Conservation (phyloP, 23 tunicate genomes). For the Ciona savignyi region DNA sequence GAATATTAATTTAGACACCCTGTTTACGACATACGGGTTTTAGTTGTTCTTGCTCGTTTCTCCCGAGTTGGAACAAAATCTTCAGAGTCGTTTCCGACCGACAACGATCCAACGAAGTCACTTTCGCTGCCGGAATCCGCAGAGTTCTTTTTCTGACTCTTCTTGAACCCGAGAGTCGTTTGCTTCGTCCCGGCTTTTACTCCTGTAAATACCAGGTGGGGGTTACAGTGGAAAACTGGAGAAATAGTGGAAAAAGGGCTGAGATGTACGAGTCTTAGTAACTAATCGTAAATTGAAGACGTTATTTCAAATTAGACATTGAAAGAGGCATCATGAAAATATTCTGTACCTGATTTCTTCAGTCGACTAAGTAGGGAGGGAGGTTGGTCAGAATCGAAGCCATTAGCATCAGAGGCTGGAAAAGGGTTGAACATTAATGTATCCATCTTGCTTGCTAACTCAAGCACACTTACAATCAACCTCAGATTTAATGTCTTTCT, state of each 20-base stretch:
- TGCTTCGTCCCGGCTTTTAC: neutral
- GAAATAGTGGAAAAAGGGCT: no score
- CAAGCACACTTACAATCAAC: neutral
- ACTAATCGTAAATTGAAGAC: no score
- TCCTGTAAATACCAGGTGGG: no score
- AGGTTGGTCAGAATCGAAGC: constrained; percentile 28
- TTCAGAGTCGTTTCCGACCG: neutral
- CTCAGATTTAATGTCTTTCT: constrained; percentile 4
- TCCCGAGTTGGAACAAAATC: neutral
- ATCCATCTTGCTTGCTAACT: no score
- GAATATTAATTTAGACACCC: no score
- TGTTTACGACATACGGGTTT: no score
- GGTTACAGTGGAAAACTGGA: no score
- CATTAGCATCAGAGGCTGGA: neutral
- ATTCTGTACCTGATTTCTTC: constrained; percentile 30
- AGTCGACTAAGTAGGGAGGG: constrained; percentile 41
- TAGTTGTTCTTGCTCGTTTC: no score
- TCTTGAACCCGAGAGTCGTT: neutral
- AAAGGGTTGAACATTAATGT: neutral
- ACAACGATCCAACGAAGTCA: neutral
- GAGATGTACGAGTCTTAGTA: no score
- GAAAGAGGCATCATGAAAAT: no score
- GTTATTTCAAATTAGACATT: no score
- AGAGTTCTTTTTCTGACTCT: neutral
- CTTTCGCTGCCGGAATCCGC: neutral